These are phyloP conservation scores for Acipenser oxyrinchus DNA, from an alignment of 2,797 vertebrate species.

Conservation along the genomic window DNA sequence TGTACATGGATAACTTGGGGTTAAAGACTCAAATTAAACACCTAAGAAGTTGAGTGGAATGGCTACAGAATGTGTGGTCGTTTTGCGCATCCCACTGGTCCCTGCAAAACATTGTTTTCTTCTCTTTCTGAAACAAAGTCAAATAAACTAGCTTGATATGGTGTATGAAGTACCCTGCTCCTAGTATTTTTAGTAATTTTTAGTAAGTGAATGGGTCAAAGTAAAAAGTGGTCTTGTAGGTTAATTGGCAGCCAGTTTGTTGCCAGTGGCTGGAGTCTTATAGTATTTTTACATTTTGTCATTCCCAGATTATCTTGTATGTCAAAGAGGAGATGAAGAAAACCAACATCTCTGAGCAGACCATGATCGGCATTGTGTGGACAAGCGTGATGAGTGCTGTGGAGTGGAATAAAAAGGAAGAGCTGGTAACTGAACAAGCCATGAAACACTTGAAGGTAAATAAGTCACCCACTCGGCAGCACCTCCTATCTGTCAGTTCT, in stretches of 20 bases:
- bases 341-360: slow-evolving; percentile 80
- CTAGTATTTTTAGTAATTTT: neutral
- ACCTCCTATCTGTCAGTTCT: too few relatives aligned
- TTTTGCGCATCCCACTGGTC: too few relatives aligned
- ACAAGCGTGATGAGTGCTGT: slow-evolving; percentile 88
- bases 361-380: slow-evolving; percentile 85
- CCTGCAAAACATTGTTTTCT: too few relatives aligned
- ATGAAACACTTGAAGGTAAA: slow-evolving; percentile 97
- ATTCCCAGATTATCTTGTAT: slow-evolving; percentile 74
- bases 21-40: too few relatives aligned
- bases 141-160: too few relatives aligned
- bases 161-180: too few relatives aligned
- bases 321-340: slow-evolving; percentile 94
- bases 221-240: neutral
- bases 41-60: too few relatives aligned
- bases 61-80: too few relatives aligned
- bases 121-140: too few relatives aligned
- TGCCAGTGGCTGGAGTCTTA: neutral
- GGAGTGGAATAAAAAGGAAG: slow-evolving; percentile 97
- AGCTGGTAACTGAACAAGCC: slow-evolving; percentile 95
- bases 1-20: too few relatives aligned
- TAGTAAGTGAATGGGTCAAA: neutral
- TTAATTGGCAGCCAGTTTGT: slow-evolving; percentile 3
- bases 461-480: too few relatives aligned
- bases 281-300: slow-evolving; percentile 9